Evolutionary conservation across 2,797 vertebrate species (phyloP).

Genomic region (Enteromius argenteus): DNA sequence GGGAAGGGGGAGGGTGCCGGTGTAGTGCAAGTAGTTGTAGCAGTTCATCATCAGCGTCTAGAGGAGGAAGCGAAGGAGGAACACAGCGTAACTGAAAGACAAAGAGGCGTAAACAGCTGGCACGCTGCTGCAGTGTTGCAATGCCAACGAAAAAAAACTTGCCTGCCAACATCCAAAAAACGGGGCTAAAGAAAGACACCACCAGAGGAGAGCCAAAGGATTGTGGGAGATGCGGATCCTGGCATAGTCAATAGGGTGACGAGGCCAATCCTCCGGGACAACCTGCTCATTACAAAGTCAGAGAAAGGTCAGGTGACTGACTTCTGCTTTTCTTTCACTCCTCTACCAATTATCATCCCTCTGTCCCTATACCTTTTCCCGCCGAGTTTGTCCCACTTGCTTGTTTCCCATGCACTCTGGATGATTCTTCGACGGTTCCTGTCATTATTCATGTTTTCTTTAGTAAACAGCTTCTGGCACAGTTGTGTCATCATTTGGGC

Average conservation of each 20-base stretch:
- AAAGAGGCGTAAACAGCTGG: conserved; percentile 52
- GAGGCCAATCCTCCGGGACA: conserved; percentile 62
- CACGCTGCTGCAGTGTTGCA: conserved; percentile 58
- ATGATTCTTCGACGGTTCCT: not conserved
- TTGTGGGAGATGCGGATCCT: conserved; percentile 37
- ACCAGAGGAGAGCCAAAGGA: conserved; percentile 17
- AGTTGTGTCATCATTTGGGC: conserved; percentile 33
- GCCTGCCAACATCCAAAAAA: conserved; percentile 52
- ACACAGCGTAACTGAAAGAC: conserved; percentile 31
- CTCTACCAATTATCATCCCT: not conserved
- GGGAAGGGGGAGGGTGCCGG: conserved; percentile 1
- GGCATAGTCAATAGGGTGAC: conserved; percentile 44
- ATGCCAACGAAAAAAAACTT: conserved; percentile 57
- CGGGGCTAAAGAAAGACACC: conserved; percentile 55
- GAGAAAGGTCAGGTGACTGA: conserved; percentile 64
- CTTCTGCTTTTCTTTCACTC: conserved; percentile 11
- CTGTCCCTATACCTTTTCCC: not conserved
- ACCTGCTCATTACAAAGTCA: conserved; percentile 60
- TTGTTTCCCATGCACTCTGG: not conserved
- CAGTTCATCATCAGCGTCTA: conserved; percentile 34
- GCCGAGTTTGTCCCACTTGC: not conserved
- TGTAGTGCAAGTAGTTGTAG: conserved; percentile 26
- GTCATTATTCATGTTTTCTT: conserved; percentile 38
- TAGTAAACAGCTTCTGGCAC: conserved; percentile 32
- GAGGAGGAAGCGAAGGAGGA: conserved; percentile 30